Conservation (phyloP, 2,888 invertebrate genomes). For the Ariolimax columbianus region DNA sequence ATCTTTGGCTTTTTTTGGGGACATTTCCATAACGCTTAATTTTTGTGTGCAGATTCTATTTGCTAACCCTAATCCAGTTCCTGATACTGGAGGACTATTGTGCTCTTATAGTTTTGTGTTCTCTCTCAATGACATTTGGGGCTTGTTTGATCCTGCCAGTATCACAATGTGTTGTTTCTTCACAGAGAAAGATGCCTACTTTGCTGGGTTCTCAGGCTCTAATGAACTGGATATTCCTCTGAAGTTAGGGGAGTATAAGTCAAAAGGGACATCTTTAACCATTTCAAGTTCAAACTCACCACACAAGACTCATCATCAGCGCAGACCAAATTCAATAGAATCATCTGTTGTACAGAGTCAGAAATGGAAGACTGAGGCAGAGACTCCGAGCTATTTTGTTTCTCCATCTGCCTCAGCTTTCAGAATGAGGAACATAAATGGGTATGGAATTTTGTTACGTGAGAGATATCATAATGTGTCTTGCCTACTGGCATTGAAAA, state of each 20-base stretch:
- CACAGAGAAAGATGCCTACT: conserved; percentile 73
- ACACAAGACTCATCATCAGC: background rate
- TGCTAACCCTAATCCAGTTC: no score
- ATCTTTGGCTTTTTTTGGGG: no score
- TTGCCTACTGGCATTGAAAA: no score
- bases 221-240: conserved; percentile 75
- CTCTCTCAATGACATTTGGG: no score
- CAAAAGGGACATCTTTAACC: conserved; percentile 51
- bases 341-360: background rate
- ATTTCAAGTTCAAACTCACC: background rate
- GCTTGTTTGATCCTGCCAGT: no score
- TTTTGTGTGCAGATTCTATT: no score
- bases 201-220: conserved; percentile 72
- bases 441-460: conserved; percentile 7
- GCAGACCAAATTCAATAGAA: conserved; percentile 10
- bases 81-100: no score
- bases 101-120: no score
- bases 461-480: no score
- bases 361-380: conserved; percentile 7
- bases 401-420: background rate
- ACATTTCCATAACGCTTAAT: no score
- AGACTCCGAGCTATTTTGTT: background rate
- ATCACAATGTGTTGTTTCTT: background rate
- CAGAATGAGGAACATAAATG: conserved; percentile 27
- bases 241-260: conserved; percentile 56